Percentiles rank a stretch among this genome's conserved stretches.
phyloP scores from a whole-genome alignment of 2,113 vertebrate species.

The Struthidea cinerea region DNA sequence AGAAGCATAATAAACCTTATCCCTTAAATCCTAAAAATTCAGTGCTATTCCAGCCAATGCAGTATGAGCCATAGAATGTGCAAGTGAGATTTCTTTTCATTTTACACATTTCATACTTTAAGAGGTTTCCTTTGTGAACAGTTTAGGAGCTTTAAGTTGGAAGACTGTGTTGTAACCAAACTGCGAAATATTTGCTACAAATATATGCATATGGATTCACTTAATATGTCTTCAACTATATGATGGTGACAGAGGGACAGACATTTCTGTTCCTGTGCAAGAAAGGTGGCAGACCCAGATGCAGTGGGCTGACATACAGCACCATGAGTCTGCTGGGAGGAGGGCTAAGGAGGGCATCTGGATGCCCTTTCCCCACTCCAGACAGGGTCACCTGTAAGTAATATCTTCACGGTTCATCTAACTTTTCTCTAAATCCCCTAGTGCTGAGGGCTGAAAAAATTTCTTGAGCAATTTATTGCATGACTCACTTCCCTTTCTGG shows the following conservation, averaged over 20 bases:
- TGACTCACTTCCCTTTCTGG: not conserved
- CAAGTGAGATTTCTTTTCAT: not conserved
- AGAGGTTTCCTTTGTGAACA: not conserved
- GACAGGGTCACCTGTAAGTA: not conserved
- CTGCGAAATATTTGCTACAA: not conserved
- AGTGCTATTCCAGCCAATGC: not conserved
- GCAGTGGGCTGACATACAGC: not conserved
- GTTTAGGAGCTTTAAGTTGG: not conserved
- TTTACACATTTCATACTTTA: not conserved
- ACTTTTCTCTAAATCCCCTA: not conserved
- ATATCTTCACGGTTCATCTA: not conserved
- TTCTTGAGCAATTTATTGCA: not conserved
- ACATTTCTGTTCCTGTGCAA: not conserved
- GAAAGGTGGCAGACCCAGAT: not conserved
- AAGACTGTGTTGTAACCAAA: not conserved
- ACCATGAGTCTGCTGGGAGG: fast-evolving
- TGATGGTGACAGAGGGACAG: not conserved
- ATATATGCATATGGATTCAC: not conserved
- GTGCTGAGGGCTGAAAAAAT: not conserved
- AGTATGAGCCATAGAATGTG: not conserved
- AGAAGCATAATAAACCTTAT: not conserved
- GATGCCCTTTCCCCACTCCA: not conserved
- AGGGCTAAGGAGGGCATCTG: not conserved
- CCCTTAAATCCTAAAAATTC: not conserved
- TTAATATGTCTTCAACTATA: not conserved